Percentiles rank a stretch among this genome's conserved stretches.
These are phyloP conservation scores for Lophura swinhoii DNA, from an alignment of 2,797 vertebrate species.

Conservation along the genomic window DNA sequence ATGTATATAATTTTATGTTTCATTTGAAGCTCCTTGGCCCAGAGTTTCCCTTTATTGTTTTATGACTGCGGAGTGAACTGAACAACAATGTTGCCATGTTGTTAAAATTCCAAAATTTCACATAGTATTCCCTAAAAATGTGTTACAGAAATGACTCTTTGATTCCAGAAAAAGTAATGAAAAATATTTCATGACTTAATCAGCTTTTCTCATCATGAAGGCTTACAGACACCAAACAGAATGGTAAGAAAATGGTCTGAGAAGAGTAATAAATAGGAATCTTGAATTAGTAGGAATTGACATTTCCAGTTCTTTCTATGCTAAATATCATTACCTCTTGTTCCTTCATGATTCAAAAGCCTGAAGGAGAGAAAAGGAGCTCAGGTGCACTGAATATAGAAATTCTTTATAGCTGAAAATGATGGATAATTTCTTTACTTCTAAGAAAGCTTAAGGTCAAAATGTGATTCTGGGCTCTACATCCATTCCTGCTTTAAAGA, in stretches of 20 bases:
- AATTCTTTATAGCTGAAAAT: neutral
- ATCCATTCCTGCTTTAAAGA: neutral
- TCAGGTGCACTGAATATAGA: neutral
- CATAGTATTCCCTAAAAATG: neutral
- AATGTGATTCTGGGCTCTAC: constrained; percentile 5
- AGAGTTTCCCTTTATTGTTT: neutral
- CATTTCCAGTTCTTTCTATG: neutral
- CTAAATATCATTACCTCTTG: neutral
- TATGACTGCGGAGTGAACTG: neutral
- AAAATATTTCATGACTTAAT: neutral
- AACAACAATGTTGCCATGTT: neutral
- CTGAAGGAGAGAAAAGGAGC: neutral
- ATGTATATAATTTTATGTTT: neutral
- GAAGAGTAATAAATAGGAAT: neutral
- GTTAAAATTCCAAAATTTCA: neutral
- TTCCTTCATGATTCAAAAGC: neutral
- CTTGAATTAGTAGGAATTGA: neutral
- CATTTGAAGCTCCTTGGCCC: neutral
- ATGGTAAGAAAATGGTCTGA: neutral
- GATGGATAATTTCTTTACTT: constrained; percentile 5
- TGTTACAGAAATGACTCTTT: neutral
- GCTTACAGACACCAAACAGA: neutral
- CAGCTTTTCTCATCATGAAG: neutral
- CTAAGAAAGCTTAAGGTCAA: neutral
- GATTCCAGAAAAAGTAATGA: neutral